Evolutionary conservation across 2,797 vertebrate genomes (phyloP), one percentile per base, ranked within the genome.

Genomic region (Setipinna tenuifilis): DNA sequence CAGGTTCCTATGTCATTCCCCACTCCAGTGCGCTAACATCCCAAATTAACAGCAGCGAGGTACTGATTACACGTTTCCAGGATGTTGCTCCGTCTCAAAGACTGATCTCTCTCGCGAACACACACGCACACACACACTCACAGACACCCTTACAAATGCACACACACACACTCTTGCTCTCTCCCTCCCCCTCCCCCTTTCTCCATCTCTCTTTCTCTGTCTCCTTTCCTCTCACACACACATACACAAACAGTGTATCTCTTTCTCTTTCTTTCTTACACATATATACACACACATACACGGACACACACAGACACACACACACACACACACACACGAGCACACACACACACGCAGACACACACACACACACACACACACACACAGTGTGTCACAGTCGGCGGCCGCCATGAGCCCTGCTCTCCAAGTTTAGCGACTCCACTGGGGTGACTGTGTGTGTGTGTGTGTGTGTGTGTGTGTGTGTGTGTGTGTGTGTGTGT

Each of bases 21-120:
- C 93, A 94, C 93, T 94, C 90, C 88, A 87, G 84, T 93, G 94
- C 93, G 87, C 93, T 94, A 94, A 94, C 94, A 95, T 94, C 94
- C 92, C 91, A 93, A 94, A 95, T 95, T 93, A 95, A 93, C 92
- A 90, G 91, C 90, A 90, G 90, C 90, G 91, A 91, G 88, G 91
- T 91, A 91, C 93, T 94, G 92, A 95, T 95, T 93, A 93, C 93
- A 94, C 90, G 90, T 91, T 94, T 93, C 89, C 90, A 85, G 91
- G 92, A 92, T 93, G 92, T 21, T 92, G 89, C 92, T 88, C 91
- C 91, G 91, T 91, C 92, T 94, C 90, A 89, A 91, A 92, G 91
- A 92, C 92, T 88, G 90, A 93, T 94, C 90, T 92, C 87, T 78
- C 31, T 41, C 41, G 31, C 71, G 19, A 10, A 68, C 62, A 50